Percentiles rank a stretch among this genome's conserved stretches.
Conservation (phyloP, 2,888 invertebrate genomes). For the Drosophila mulleri region DNA sequence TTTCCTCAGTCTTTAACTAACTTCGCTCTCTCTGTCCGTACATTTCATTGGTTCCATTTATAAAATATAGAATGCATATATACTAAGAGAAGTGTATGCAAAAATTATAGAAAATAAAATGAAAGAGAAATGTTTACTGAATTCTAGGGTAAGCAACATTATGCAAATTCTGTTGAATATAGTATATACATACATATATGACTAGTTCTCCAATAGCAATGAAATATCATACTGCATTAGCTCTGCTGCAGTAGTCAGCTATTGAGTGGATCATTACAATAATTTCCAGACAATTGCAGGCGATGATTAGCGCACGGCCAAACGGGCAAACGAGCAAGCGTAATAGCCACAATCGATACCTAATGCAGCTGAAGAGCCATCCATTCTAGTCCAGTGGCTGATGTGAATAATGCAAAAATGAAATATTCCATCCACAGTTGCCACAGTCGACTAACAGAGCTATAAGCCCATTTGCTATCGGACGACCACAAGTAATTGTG, state of each 20-base stretch:
- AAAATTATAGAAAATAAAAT: no score
- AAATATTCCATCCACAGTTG: conserved; percentile 19
- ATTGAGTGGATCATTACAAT: conserved; percentile 11
- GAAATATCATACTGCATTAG: no score
- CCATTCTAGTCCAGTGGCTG: neutral
- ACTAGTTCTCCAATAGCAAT: neutral
- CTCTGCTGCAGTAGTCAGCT: neutral
- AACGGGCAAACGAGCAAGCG: neutral
- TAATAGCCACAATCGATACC: conserved; percentile 11
- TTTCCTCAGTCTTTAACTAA: no score
- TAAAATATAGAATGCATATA: no score
- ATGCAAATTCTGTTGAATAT: neutral
- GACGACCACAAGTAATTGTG: conserved; percentile 1
- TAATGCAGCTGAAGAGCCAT: conserved; percentile 10
- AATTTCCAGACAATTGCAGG: conserved; percentile 13
- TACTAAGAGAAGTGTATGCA: no score
- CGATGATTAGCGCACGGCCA: conserved; percentile 5
- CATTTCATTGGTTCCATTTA: no score
- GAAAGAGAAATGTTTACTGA: neutral
- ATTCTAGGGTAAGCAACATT: neutral
- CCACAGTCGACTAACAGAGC: neutral
- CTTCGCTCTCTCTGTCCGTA: no score
- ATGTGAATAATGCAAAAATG: conserved; percentile 25
- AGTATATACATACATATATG: neutral
- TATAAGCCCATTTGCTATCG: conserved; percentile 7